Evolutionary conservation across 2,797 vertebrate genomes (phyloP).

Genomic region (Columba guinea): DNA sequence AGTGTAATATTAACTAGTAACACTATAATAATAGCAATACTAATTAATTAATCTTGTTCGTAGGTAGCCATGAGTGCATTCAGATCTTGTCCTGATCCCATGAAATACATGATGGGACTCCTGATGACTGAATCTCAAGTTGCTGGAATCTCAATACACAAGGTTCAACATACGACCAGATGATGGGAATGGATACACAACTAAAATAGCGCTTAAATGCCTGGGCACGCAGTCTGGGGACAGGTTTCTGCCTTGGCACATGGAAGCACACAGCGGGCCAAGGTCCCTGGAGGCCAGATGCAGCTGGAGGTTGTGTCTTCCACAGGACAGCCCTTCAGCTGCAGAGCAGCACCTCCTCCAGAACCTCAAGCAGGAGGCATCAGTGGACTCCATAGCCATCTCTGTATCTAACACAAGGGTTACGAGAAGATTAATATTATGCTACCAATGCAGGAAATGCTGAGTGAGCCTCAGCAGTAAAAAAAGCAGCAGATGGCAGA

Average conservation of each 20-base stretch:
- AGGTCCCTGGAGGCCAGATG: neutral
- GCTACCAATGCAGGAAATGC: neutral
- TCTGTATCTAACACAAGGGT: neutral
- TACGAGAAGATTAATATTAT: neutral
- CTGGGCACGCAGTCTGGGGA: accelerated
- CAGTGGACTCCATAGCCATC: neutral
- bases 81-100: neutral
- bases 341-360: neutral
- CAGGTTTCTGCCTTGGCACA: neutral
- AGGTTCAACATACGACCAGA: neutral
- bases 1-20: slow-evolving; percentile 34
- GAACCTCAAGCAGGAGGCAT: accelerated
- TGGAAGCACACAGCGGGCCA: neutral
- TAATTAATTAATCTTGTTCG: slow-evolving; percentile 42
- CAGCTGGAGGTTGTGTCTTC: neutral
- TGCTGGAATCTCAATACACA: neutral
- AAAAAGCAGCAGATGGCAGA: neutral
- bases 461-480: neutral
- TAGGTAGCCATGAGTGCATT: neutral
- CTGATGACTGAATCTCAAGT: neutral
- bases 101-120: neutral
- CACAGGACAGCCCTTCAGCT: neutral
- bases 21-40: slow-evolving; percentile 4
- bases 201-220: neutral
- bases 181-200: neutral